phyloP scores from a whole-genome alignment of 2,113 vertebrate species.

The Corythornis vintsioides region DNA sequence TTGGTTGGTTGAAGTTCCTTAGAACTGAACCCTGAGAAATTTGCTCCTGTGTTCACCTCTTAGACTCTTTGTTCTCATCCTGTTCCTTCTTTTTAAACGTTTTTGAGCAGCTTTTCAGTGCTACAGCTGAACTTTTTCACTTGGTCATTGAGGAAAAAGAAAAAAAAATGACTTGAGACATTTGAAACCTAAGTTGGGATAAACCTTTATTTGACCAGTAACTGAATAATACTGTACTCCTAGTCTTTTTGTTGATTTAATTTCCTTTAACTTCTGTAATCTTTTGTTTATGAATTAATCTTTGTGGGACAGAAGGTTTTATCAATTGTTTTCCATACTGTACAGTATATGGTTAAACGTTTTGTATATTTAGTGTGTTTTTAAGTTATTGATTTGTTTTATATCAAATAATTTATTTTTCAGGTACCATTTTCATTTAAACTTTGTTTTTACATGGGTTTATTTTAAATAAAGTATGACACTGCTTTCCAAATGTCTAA shows the following conservation, averaged over 20 bases:
- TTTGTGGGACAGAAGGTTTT: conserved; percentile 74
- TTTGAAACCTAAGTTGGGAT: conserved; percentile 33
- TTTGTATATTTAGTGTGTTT: conserved; percentile 84
- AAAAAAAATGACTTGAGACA: conserved; percentile 44
- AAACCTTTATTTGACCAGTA: conserved; percentile 36
- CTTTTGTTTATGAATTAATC: conserved; percentile 67
- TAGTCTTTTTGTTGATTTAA: conserved; percentile 43
- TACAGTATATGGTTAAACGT: conserved; percentile 82
- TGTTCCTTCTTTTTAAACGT: conserved; percentile 13
- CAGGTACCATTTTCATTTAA: conserved; percentile 83
- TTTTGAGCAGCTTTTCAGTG: conserved; percentile 20
- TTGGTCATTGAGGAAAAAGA: conserved; percentile 41
- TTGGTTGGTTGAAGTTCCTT: neutral
- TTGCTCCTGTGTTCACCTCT: neutral
- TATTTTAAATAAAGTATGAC: conserved; percentile 87
- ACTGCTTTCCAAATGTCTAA: conserved; percentile 82
- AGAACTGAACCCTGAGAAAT: neutral
- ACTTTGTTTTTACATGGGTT: conserved; percentile 86
- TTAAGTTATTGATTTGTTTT: conserved; percentile 85
- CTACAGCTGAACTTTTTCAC: conserved; percentile 45
- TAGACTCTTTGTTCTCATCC: neutral
- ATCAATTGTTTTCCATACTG: conserved; percentile 81
- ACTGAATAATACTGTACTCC: conserved; percentile 42
- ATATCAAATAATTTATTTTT: conserved; percentile 86
- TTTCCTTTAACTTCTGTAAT: conserved; percentile 67